Base-by-base conservation (phyloP, 2,888 invertebrate species). In the Dysmachus trigonus region DNA sequence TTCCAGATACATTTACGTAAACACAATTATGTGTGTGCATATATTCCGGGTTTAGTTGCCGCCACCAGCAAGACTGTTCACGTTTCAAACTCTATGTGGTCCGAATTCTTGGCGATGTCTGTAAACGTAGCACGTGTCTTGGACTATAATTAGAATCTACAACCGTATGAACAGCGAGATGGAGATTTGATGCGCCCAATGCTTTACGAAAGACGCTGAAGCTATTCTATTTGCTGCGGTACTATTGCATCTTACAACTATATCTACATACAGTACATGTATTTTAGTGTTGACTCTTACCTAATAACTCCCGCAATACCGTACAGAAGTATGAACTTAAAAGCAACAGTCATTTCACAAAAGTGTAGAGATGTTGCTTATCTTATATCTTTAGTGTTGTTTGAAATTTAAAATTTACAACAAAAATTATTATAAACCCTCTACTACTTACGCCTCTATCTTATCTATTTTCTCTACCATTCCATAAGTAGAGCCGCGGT, bases 121-220 rank as follows among this genome's bases (percentile, higher is more conserved):
- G 15, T 38, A 76, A 76, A 22, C 76, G 38, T 76, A 76, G 76
- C 76, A 76, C 76, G 76, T 76, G 76, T 38, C 76, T 18, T 33
- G 35, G 38, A 4, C 76, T 76, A 76, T 76, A 38, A 5, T 76
- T 76, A 38, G 76, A 76, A 33, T 8, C 41, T 38, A 38, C 18
- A 76, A 47, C 15, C 31, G 73, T 18, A 35, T 76, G 38, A 18
- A 76, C 18, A 4, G 62, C 62, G 62, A 62, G 76, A 22, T 15
- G 76, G 22, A 76, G 38, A 76, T 35, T 76, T 76, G 35, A 76
- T 76, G 76, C 38, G 38, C 38, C 35, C 38, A 62, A 41, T 6
- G 18, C 18, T 41, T 41, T 27, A 22, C 10, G 10, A 18, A 27
- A 10, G 18, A 22, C 10, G 62, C 27, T 27, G 62, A 62, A 22